Base-by-base conservation (phyloP, 2,113 vertebrate genomes). In the Copsychus sechellarum region DNA sequence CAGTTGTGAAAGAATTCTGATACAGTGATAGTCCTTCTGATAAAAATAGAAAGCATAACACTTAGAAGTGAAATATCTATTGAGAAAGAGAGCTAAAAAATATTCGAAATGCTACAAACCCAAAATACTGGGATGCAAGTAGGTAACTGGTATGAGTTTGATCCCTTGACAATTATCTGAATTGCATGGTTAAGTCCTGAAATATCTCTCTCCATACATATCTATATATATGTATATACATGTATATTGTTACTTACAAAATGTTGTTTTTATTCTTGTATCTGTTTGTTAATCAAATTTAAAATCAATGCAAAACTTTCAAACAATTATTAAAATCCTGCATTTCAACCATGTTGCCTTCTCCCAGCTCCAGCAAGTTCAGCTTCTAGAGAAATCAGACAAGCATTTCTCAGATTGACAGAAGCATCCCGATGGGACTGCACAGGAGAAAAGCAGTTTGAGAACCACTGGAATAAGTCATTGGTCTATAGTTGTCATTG, bases 1-100 rank as follows among this genome's bases (percentile, higher is more conserved):
- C 61, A 69, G 90, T 92, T 94, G 90, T 81, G 88, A 95, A 97
- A 90, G 60, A 74, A 92, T 67, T 84, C 22, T 95, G 94, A 97
- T 91, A 85, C 28, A 79, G 85, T 53, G 90, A 95, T 93, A 95
- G 92, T 42, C 88, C 82, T 92, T 38, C 43, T 62, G 77, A 78
- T 67, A 93, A 96, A 96, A 95, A 94, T 92, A 96, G 92, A 92
- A 90, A 89, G 77, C 70, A 76, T 72, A 86, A 91, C 83, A 96
- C 88, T 95, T 86, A 26, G 43, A 92, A 95, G 88, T 67, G 82
- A 83, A 96, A 38, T 57, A 96, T 77, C 81, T 93, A 84, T 83
- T 81, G 56, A 88, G 86, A 93, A 83, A 92, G 7, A 61, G 28
- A 92, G 61, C 51, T 90, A 53, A 94, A 93, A 95, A 70, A 74